phyloP scores from a whole-genome alignment of 2,797 vertebrate species.

The Acanthurus tractus region DNA sequence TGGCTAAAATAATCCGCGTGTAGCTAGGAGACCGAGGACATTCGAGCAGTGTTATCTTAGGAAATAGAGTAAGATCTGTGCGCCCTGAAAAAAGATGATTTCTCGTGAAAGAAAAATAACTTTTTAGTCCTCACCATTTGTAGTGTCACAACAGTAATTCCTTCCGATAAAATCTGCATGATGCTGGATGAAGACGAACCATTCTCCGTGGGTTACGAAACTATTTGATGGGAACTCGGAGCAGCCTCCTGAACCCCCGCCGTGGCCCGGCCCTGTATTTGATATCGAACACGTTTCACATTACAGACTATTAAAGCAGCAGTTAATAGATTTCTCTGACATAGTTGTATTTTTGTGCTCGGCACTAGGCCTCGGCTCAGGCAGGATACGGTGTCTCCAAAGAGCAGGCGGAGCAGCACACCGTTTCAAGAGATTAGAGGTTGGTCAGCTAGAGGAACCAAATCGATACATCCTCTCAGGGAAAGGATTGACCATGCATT shows the following conservation, averaged over 20 bases:
- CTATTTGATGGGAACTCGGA: constrained; percentile 23
- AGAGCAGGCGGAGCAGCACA: constrained; percentile 62
- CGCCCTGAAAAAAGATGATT: no score
- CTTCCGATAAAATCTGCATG: constrained; percentile 19
- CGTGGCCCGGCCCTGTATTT: constrained; percentile 29
- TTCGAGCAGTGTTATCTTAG: no score
- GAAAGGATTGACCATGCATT: constrained; percentile 83
- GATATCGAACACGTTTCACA: constrained; percentile 56
- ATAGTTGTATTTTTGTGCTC: constrained; percentile 61
- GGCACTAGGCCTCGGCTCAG: constrained; percentile 41
- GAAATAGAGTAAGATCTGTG: no score
- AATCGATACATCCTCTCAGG: constrained; percentile 83
- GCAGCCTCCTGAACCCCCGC: constrained; percentile 25
- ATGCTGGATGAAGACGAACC: neutral
- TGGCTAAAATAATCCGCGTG: neutral
- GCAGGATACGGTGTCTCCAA: constrained; percentile 72
- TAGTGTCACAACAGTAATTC: neutral
- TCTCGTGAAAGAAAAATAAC: no score
- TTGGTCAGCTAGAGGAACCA: constrained; percentile 76
- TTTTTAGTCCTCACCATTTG: no score
- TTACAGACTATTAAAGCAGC: constrained; percentile 42
- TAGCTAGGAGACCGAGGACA: no score
- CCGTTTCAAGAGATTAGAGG: constrained; percentile 84
- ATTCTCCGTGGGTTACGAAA: constrained; percentile 15
- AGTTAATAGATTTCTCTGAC: constrained; percentile 66